Base-by-base conservation (phyloP, 2,113 vertebrate species). In the human (Homo sapiens) region DNA sequence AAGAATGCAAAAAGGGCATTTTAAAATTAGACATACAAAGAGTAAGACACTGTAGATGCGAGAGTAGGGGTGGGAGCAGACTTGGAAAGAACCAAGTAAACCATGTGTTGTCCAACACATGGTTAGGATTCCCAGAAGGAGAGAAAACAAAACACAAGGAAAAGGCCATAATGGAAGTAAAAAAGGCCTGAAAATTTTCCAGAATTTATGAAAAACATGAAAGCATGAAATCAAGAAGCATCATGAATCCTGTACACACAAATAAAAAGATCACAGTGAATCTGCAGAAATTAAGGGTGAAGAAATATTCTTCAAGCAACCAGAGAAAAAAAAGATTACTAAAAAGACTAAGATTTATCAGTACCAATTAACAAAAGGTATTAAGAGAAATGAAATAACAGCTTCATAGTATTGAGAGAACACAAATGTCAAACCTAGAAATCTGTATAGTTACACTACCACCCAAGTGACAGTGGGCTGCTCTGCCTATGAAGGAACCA, bases 11-110 rank as follows among this genome's bases (percentile, higher is more conserved):
- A 88, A 59, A 78, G 1, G 45, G 43, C 20, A 64, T 94, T 92
- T 97, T 81, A 25, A 81, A 89, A 84, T 84, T 89, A 82, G 80
- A 93, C 66, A 59, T 75, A 35, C 64, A 75, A 89, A 90, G 52
- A 68, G 48, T 20, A 92, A 52, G 48, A 59, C 32, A 64, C 9
- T 23, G 64, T 35, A 38, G 17, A 73, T 40, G 11, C 9, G 16
- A 30, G 75, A 78, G 43, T 25, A 10, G 32, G 10, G 27, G 8
- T 35, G 13, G 50, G 23, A 22, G 13, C 27, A 85, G 32, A 90
- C 50, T 73, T 59, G 30, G 0, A 72, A 96, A 92, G 14, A 68
- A 89, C 2, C 12, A 72, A 73, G 61, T 50, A 10, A 73, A 95
- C 40, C 45, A 45, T 59, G 50, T 88, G 52, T 59, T 73, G 13